phyloP scores from a whole-genome alignment of 2,797 vertebrate genomes.

The Anableps anableps region DNA sequence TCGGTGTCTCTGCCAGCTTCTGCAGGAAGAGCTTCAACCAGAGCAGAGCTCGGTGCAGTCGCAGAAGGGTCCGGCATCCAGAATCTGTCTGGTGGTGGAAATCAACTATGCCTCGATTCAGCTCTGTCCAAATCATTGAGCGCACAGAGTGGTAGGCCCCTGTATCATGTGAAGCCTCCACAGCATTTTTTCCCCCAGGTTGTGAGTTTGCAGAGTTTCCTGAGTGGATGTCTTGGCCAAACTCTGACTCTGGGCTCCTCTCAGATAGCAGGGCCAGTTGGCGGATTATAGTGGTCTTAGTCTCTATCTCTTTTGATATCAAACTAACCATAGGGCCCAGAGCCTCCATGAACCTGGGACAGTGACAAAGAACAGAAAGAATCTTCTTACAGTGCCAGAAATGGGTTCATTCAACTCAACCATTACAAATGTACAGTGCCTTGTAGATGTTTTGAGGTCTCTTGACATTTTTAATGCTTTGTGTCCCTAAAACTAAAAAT shows the following conservation, averaged over 20 bases:
- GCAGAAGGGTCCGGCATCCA: slow-evolving; percentile 84
- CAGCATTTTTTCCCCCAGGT: slow-evolving; percentile 1
- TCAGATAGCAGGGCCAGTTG: slow-evolving; percentile 70
- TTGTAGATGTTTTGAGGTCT: not conserved
- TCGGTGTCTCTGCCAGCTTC: slow-evolving; percentile 74
- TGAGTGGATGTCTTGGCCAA: slow-evolving; percentile 15
- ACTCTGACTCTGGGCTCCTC: slow-evolving; percentile 59
- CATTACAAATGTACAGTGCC: not conserved
- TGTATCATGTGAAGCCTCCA: not conserved
- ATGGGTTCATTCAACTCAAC: not conserved
- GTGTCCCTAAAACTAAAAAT: not conserved
- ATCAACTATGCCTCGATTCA: slow-evolving; percentile 76
- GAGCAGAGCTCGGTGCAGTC: slow-evolving; percentile 86
- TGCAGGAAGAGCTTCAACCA: slow-evolving; percentile 89
- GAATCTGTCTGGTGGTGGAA: slow-evolving; percentile 76
- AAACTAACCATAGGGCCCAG: slow-evolving; percentile 87
- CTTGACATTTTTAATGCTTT: not conserved
- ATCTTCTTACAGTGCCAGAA: slow-evolving; percentile 17
- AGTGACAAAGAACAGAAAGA: slow-evolving; percentile 25
- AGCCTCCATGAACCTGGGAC: slow-evolving; percentile 84
- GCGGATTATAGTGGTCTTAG: slow-evolving; percentile 84
- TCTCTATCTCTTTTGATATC: slow-evolving; percentile 85
- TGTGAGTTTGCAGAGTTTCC: slow-evolving; percentile 24
- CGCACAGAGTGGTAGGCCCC: slow-evolving; percentile 79
- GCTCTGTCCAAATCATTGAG: slow-evolving; percentile 84